Percentiles rank a stretch among this genome's conserved stretches.
Conservation (phyloP, 2,113 vertebrate species). For the Vireo altiloquus region DNA sequence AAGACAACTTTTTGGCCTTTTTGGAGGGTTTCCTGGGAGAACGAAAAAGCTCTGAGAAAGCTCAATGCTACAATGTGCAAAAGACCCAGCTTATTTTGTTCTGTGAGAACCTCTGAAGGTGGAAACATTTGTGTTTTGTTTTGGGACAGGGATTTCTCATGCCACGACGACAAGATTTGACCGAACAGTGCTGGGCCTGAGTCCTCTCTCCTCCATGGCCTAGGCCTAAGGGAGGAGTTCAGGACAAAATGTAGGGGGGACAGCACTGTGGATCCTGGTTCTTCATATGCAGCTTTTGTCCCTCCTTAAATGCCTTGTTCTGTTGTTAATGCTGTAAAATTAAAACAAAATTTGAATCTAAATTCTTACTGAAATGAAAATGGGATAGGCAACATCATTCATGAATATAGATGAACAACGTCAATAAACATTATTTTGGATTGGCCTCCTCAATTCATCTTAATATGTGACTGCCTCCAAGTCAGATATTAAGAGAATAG, state of each 20-base stretch:
- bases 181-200: accelerated
- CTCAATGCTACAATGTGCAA: not conserved
- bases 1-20: not conserved
- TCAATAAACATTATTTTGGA: not conserved
- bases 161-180: not conserved
- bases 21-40: not conserved
- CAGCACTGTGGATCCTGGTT: not conserved
- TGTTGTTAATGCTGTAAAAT: not conserved
- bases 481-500: not conserved
- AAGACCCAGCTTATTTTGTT: not conserved
- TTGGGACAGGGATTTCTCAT: not conserved
- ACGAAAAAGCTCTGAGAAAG: not conserved
- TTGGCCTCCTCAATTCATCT: not conserved
- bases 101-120: not conserved
- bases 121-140: not conserved
- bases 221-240: not conserved
- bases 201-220: not conserved
- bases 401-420: not conserved
- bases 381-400: not conserved
- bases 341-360: not conserved
- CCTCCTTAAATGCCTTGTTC: not conserved
- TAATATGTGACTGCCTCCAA: not conserved
- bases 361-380: not conserved
- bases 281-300: not conserved
- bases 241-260: not conserved